A percentile compares a stretch with the other conserved stretches of the same genome.
Conservation (phyloP, 2,113 vertebrate genomes). For the Dipodomys stephensi region DNA sequence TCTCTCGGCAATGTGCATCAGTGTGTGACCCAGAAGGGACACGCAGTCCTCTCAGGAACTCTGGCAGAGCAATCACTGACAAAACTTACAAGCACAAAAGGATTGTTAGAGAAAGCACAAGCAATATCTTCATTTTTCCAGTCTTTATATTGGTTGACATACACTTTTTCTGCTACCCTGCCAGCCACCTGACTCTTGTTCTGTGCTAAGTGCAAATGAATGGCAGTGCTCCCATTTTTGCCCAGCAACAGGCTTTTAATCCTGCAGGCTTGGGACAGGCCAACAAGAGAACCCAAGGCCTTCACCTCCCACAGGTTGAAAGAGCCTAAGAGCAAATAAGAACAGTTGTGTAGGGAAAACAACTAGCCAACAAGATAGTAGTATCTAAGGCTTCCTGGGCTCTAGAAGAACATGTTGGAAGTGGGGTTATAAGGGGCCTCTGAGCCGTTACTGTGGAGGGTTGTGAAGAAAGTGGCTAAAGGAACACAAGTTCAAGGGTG, state of each 20-base stretch:
- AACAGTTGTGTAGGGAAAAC: background rate
- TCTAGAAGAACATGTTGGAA: background rate
- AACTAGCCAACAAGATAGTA: background rate
- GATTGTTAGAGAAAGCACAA: background rate
- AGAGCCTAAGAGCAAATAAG: background rate
- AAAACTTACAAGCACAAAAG: background rate
- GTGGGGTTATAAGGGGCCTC: background rate
- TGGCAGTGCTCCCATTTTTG: background rate
- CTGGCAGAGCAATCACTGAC: background rate
- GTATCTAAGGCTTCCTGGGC: background rate
- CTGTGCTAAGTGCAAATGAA: background rate
- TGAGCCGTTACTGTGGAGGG: background rate
- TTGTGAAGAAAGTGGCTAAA: background rate
- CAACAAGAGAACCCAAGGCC: background rate
- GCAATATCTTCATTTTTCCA: background rate
- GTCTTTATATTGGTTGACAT: background rate
- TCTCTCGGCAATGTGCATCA: background rate
- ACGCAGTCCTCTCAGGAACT: background rate
- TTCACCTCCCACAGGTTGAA: background rate
- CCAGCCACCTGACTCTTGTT: background rate
- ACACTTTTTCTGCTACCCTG: background rate
- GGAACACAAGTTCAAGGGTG: slow-evolving; percentile 4
- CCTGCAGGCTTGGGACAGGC: background rate
- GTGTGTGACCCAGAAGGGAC: background rate
- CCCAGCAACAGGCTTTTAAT: slow-evolving; percentile 12